Evolutionary conservation across 2,797 vertebrate species (phyloP).

Genomic region (Chloroceryle amazona): DNA sequence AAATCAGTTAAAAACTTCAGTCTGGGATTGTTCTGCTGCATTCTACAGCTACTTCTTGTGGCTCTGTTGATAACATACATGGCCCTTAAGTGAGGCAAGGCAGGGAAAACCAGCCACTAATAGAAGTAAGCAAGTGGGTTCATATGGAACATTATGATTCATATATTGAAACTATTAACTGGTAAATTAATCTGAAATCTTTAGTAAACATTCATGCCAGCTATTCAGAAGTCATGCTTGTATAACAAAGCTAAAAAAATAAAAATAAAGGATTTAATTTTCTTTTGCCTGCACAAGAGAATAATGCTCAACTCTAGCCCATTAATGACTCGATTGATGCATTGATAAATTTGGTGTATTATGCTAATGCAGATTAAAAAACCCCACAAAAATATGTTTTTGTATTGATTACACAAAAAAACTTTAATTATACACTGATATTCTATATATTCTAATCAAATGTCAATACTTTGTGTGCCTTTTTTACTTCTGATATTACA

Average conservation of each 20-base stretch:
- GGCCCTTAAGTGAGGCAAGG: neutral
- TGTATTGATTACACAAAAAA: neutral
- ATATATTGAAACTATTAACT: neutral
- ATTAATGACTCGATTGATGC: conserved; percentile 36
- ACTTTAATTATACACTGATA: neutral
- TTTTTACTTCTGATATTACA: neutral
- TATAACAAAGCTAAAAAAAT: conserved; percentile 28
- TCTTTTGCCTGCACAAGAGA: conserved; percentile 34
- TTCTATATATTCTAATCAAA: neutral
- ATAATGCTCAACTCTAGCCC: neutral
- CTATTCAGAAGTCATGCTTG: conserved; percentile 39
- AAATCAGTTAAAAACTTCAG: neutral
- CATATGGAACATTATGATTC: neutral
- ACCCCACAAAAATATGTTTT: neutral
- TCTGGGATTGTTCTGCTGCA: neutral
- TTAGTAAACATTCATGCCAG: neutral
- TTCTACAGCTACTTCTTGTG: neutral
- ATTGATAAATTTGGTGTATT: conserved; percentile 23
- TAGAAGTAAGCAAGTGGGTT: neutral
- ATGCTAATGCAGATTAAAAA: conserved; percentile 45
- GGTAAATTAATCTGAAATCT: neutral
- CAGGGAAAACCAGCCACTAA: neutral
- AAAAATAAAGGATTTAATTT: conserved; percentile 26
- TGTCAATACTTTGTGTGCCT: neutral
- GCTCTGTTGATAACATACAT: neutral